Conservation (phyloP, 1,140 invertebrate genomes). For the Diuraphis noxia region DNA sequence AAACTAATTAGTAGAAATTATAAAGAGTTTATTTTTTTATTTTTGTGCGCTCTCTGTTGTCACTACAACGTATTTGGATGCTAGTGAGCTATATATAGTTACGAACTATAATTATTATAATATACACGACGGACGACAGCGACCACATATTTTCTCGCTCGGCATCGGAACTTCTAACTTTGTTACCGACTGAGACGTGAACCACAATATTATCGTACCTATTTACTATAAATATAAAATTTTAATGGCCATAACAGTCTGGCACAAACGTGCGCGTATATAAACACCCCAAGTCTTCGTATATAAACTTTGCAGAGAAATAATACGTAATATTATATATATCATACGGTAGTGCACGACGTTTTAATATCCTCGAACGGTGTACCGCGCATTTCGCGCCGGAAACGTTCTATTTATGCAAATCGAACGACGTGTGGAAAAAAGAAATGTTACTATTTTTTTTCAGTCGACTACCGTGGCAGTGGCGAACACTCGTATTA, state of each 20-base stretch:
- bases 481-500: too few species aligned
- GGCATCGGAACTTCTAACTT: background rate
- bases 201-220: background rate
- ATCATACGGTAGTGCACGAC: too few species aligned
- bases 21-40: too few species aligned
- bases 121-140: background rate
- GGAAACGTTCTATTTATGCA: background rate
- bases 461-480: too few species aligned
- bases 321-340: too few species aligned
- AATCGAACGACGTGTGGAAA: background rate
- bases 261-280: background rate
- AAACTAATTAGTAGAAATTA: background rate
- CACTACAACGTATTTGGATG: background rate
- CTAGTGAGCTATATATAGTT: background rate
- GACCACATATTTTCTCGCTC: background rate
- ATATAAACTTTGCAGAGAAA: background rate
- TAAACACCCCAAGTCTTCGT: background rate
- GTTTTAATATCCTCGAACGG: background rate
- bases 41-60: background rate
- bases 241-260: background rate
- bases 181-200: background rate
- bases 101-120: background rate
- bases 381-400: background rate
- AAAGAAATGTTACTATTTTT: background rate
- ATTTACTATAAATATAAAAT: background rate